Evolutionary conservation across 1,140 invertebrate genomes (phyloP), one percentile per base, ranked within the genome.

Genomic region (Bombus impatiens): DNA sequence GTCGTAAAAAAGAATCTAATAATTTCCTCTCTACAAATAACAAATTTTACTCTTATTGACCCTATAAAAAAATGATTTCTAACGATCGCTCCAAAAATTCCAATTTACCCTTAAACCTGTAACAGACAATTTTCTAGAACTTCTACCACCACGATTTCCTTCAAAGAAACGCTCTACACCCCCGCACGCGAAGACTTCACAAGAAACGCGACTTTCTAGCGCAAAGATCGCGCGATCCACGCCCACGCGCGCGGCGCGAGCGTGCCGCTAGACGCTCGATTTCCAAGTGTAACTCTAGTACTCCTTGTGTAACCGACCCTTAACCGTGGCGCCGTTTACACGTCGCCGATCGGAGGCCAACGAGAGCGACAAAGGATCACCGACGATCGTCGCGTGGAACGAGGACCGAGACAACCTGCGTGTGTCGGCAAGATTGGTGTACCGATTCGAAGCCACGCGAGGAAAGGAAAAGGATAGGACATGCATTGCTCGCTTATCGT

Each of bases 401-500:
- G 80, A 82, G 65, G 68, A 83, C 22, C 70, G 88, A 79, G 87
- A 85, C 83, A 86, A 90, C 80, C 88, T 90, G 88, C 86, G 87
- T 91, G 86, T 68, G 81, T 80, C 72, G 65, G 81, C 65, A 47
- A 72, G 86, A 91, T 91, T 76, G 75, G 77, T 74, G 84, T 88
- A 84, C 42, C 82, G 68, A 70, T 75, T 67, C 57, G 37, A 37
- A 35, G 40, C 47, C 42, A 47, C 72, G 40, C 65, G 35, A 82
- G n/a, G 42, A 18, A 32, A 40, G 40, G 62, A 70, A 62, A 57
- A 68, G 74, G 77, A 80, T 71, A 79, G 53, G 77, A 78, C 86
- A 83, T 83, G 86, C 85, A 83, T 88, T 87, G 86, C 89, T 88
- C 74, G 85, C 86, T 91, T 91, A 91, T 92, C 90, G 82, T 81